Conservation (phyloP, 1,140 invertebrate species). For the Macrocentrus cingulum region DNA sequence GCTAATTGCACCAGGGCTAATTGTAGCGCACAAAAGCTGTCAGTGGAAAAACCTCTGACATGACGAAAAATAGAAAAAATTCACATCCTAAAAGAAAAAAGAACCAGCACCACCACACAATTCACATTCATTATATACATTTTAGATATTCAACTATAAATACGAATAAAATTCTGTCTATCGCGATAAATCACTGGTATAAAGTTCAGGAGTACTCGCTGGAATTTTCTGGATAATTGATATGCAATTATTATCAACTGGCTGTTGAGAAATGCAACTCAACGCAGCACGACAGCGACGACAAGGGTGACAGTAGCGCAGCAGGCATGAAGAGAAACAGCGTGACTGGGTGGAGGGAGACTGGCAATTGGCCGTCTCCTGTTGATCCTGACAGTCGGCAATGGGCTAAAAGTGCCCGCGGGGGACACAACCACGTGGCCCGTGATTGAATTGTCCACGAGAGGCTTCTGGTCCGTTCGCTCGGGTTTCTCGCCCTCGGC, state of each 20-base stretch:
- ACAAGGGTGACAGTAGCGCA: too few relatives aligned
- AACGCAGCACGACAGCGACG: conserved; percentile 4
- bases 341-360: conserved; percentile 23
- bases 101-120: background rate
- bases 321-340: background rate
- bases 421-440: conserved; percentile 33
- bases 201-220: too few relatives aligned
- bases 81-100: background rate
- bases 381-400: conserved; percentile 34
- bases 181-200: too few relatives aligned
- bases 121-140: too few relatives aligned
- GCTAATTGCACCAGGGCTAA: conserved; percentile 2
- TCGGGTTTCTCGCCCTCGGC: conserved; percentile 41
- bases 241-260: too few relatives aligned
- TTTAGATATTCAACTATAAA: too few relatives aligned
- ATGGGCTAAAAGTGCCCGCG: conserved; percentile 30
- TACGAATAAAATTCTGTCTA: too few relatives aligned
- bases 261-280: background rate
- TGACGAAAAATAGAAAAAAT: background rate
- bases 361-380: conserved; percentile 32
- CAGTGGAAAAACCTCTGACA: background rate
- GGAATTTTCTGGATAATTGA: too few relatives aligned
- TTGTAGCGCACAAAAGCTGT: conserved; percentile 6
- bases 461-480: too few relatives aligned
- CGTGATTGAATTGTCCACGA: conserved; percentile 40